A percentile compares a stretch with the other conserved stretches of the same genome.
Conservation (phyloP, 2,113 vertebrate genomes). For the Eptesicus fuscus region DNA sequence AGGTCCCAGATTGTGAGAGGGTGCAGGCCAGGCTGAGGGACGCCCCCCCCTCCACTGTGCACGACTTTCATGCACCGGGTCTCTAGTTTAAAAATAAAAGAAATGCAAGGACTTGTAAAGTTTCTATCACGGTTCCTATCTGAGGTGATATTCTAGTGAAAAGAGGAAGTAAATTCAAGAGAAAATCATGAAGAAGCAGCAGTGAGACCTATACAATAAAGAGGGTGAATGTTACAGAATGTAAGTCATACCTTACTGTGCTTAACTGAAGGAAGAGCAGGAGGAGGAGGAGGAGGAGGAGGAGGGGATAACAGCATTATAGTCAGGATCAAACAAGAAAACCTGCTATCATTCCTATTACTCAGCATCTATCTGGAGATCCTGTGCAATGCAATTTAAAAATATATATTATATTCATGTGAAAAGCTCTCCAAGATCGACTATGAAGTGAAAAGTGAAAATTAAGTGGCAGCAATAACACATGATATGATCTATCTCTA, state of each 20-base stretch:
- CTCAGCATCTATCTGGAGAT: not conserved
- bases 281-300: not conserved
- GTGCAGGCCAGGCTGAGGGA: too few relatives aligned
- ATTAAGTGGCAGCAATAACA: not conserved
- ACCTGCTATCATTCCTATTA: not conserved
- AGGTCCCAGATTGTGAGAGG: too few relatives aligned
- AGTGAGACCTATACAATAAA: not conserved
- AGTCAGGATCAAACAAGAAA: not conserved
- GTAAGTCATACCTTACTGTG: not conserved
- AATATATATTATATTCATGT: not conserved
- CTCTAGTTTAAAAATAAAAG: not conserved
- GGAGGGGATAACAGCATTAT: not conserved
- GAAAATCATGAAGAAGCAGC: not conserved
- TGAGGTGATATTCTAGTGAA: not conserved
- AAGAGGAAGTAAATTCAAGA: not conserved
- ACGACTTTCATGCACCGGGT: too few relatives aligned
- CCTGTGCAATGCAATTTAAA: not conserved
- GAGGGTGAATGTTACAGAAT: not conserved
- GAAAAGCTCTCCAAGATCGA: not conserved
- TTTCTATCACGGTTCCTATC: not conserved
- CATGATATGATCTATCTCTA: not conserved
- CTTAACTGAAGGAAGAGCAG: not conserved
- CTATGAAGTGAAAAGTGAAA: not conserved
- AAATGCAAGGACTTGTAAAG: not conserved
- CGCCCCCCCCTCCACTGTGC: too few relatives aligned